These are phyloP conservation scores for Drosophila nr. perissopoda DNA, from an alignment of 2,888 invertebrate genomes.

Conservation along the genomic window DNA sequence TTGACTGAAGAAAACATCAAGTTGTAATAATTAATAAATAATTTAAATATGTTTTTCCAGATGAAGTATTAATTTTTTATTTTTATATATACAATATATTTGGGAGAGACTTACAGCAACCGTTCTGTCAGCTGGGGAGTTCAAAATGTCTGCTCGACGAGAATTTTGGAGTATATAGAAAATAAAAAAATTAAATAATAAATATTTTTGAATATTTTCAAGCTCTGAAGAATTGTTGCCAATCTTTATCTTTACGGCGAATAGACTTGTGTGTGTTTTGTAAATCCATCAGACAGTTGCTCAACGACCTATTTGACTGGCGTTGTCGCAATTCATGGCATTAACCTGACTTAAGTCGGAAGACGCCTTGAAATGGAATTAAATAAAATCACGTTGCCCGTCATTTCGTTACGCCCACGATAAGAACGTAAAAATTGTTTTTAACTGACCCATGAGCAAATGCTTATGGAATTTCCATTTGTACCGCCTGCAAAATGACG, in stretches of 20 bases:
- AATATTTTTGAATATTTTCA: not conserved
- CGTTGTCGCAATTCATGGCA: slow-evolving; percentile 17
- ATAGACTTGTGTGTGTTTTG: not conserved
- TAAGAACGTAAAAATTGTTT: slow-evolving; percentile 36
- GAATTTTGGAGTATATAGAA: not conserved
- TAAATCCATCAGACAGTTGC: slow-evolving; percentile 21
- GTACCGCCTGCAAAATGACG: slow-evolving; percentile 2
- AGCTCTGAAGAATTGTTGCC: not conserved
- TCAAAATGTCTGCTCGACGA: not conserved
- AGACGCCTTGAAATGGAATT: slow-evolving; percentile 22
- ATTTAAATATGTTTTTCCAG: not conserved
- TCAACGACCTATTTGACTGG: not conserved
- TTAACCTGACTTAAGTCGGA: slow-evolving; percentile 22
- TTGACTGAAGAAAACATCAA: not conserved
- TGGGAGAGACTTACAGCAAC: not conserved
- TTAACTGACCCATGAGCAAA: slow-evolving; percentile 55
- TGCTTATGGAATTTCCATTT: slow-evolving; percentile 59
- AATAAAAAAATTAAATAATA: not conserved
- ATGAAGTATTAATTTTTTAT: not conserved
- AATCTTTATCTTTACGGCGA: not conserved
- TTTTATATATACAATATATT: not conserved
- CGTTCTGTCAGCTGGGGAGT: not conserved
- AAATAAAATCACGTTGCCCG: slow-evolving; percentile 45
- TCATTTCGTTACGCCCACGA: slow-evolving; percentile 28
- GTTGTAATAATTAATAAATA: not conserved